These are phyloP conservation scores for Caenorhabditis panamensis DNA, from an alignment of 2,888 invertebrate species.

Conservation along the genomic window DNA sequence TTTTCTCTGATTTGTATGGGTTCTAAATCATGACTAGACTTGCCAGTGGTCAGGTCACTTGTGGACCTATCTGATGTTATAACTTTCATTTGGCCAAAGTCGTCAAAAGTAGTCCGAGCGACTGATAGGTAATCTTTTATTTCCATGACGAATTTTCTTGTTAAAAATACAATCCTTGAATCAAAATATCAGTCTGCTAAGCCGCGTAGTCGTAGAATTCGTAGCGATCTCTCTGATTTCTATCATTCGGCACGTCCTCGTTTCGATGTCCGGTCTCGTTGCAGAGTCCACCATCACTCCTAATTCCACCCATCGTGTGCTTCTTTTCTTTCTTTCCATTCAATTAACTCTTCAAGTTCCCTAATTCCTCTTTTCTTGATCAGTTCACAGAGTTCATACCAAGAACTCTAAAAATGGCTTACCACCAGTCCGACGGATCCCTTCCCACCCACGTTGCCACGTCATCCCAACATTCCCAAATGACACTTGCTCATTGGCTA, in stretches of 20 bases:
- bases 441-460: neutral
- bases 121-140: too few species aligned
- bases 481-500: conserved; percentile 4
- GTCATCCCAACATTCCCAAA: neutral
- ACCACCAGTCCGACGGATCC: too few species aligned
- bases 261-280: conserved; percentile 6
- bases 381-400: neutral
- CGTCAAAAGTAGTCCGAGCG: too few species aligned
- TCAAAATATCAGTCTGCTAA: too few species aligned
- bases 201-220: too few species aligned
- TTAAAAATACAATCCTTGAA: too few species aligned
- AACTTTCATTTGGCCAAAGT: too few species aligned
- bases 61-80: neutral
- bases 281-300: conserved; percentile 4
- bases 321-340: neutral
- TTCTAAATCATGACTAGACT: too few species aligned
- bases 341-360: neutral
- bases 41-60: too few species aligned
- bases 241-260: conserved; percentile 1
- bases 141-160: too few species aligned
- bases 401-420: too few species aligned
- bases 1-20: neutral
- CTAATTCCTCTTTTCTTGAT: neutral
- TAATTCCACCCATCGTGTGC: neutral
- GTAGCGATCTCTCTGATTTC: neutral